A percentile compares a stretch with the other conserved stretches of the same genome.
phyloP scores from a whole-genome alignment of 2,113 vertebrate species.

The Heterochromis multidens region DNA sequence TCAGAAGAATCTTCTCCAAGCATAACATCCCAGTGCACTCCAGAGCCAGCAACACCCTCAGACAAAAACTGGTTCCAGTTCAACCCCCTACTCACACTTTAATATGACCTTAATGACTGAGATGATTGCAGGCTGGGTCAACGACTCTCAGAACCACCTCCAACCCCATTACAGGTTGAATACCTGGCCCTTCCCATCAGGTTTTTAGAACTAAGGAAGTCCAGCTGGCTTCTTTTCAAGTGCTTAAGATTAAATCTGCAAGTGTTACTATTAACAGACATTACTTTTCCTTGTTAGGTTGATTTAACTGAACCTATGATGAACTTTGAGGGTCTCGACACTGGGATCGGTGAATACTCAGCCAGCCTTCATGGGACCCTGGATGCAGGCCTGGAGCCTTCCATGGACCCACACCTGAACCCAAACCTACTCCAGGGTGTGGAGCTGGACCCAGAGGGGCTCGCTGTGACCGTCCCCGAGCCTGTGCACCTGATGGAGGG shows the following conservation, averaged over 20 bases:
- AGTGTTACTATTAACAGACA: background rate
- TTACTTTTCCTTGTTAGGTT: conserved; percentile 21
- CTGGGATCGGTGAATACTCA: conserved; percentile 85
- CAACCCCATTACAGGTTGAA: too few species aligned
- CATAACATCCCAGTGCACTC: background rate
- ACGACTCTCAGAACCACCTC: too few species aligned
- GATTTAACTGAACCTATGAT: conserved; percentile 71
- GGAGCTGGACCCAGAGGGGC: conserved; percentile 86
- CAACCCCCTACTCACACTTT: background rate
- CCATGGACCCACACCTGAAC: conserved; percentile 86
- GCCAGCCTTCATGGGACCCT: conserved; percentile 71
- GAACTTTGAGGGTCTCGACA: conserved; percentile 92
- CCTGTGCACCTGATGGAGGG: conserved; percentile 92
- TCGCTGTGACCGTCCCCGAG: conserved; percentile 81
- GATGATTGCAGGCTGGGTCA: too few species aligned
- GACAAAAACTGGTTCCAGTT: background rate
- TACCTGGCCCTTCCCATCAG: background rate
- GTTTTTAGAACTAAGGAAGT: background rate
- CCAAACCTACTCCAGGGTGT: conserved; percentile 85
- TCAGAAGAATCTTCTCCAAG: background rate
- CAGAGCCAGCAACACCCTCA: background rate
- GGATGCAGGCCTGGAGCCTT: conserved; percentile 82
- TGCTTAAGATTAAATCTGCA: background rate
- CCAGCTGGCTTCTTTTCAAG: too few species aligned
- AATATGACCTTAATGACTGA: background rate